Percentiles rank a stretch among this genome's conserved stretches.
Conservation (phyloP, 1,140 invertebrate species). For the Panagrolaimus sp. region DNA sequence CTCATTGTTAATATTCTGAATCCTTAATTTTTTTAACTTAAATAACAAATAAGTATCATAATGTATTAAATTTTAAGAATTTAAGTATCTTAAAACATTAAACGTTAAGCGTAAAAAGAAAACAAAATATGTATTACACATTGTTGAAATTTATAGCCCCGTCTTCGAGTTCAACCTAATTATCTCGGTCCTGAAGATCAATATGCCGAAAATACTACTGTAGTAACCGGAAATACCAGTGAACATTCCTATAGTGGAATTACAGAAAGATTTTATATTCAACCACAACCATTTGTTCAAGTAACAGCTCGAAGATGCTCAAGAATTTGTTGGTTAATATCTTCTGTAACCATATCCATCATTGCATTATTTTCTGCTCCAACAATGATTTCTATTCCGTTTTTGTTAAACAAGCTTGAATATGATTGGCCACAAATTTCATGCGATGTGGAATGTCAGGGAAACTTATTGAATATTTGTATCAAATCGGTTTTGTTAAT, state of each 20-base stretch:
- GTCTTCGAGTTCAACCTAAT: background rate
- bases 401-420: constrained; percentile 17
- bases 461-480: constrained; percentile 35
- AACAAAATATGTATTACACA: background rate
- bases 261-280: constrained; percentile 16
- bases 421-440: constrained; percentile 27
- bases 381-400: constrained; percentile 37
- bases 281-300: constrained; percentile 6
- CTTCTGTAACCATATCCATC: constrained; percentile 27
- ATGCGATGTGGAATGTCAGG: constrained; percentile 48
- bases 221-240: constrained; percentile 35
- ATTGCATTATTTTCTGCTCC: constrained; percentile 36
- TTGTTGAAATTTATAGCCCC: background rate
- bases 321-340: constrained; percentile 28
- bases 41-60: too few relatives aligned
- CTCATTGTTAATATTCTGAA: too few relatives aligned
- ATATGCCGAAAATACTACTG: constrained; percentile 41
- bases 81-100: too few relatives aligned
- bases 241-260: constrained; percentile 32
- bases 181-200: constrained; percentile 25
- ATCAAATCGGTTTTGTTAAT: constrained; percentile 36
- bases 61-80: too few relatives aligned
- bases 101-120: constrained; percentile 24
- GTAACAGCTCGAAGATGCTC: constrained; percentile 27
- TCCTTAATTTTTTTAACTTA: too few relatives aligned